Conservation (phyloP, 2,888 invertebrate species). For the Rhynchonema sp. region DNA sequence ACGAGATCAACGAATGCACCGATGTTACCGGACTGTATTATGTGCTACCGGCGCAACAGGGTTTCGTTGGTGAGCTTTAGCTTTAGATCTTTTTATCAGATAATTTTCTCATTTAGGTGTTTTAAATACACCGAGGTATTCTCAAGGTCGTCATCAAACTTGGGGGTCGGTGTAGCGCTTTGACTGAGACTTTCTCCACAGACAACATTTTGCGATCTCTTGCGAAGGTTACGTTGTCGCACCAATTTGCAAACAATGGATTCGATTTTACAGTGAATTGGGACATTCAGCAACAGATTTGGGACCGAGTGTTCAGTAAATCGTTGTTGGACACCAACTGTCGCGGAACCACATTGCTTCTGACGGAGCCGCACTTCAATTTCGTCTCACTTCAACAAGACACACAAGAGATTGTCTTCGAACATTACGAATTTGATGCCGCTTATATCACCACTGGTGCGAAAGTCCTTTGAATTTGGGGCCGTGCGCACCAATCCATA, state of each 20-base stretch:
- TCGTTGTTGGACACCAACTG: conserved; percentile 30
- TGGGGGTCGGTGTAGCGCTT: too few species aligned
- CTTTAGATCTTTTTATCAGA: too few species aligned
- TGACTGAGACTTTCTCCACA: too few species aligned
- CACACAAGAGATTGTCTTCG: conserved; percentile 85
- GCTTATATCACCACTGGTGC: conserved; percentile 32
- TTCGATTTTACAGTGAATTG: conserved; percentile 55
- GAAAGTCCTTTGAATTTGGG: too few species aligned
- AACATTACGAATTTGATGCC: conserved; percentile 77
- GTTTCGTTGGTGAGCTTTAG: conserved; percentile 20
- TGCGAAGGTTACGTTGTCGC: too few species aligned
- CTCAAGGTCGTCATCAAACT: too few species aligned
- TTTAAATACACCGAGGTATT: too few species aligned
- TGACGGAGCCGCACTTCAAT: conserved; percentile 86
- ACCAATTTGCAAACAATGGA: too few species aligned
- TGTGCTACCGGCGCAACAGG: conserved; percentile 72
- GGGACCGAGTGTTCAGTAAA: conserved; percentile 81
- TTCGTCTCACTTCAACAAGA: conserved; percentile 78
- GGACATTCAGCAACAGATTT: conserved; percentile 75
- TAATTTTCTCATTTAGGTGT: too few species aligned
- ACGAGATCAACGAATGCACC: conserved; percentile 84
- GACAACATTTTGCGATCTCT: too few species aligned
- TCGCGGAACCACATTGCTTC: conserved; percentile 52
- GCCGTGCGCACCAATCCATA: too few species aligned
- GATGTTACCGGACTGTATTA: conserved; percentile 87